Base-by-base conservation (phyloP, 2,797 vertebrate genomes). In the Myripristis jacobus region DNA sequence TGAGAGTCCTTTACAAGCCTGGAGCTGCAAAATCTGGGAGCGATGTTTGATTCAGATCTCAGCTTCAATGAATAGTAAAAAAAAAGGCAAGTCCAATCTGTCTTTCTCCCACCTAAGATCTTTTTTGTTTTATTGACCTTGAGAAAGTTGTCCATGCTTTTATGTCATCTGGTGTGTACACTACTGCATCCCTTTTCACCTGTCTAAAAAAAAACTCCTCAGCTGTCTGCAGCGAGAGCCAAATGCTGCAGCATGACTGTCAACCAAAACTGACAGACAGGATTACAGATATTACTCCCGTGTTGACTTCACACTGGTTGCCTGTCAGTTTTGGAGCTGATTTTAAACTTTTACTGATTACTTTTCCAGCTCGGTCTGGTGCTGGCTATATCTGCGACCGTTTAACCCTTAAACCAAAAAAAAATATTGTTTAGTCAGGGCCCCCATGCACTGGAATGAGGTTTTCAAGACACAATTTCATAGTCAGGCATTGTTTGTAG, bases 21-120 rank as follows among this genome's bases (percentile, higher is more conserved):
- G 1, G 57, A 41, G 78, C 66, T 19, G 70, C 0, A 74, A 70
- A n/a, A 79, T 61, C 56, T 80, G 62, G 24, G 52, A 13, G 25
- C 38, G 29, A 69, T 46, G 53, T 79, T 78, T 68, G 60, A 75
- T 60, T 81, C 53, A 50, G 53, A 75, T 63, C 58, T 56, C 51
- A 79, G 55, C 27, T 36, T 79, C 43, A 21, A 34, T 54, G 36
- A 83, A 66, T 12, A 60, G 54, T 19, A 16, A 60, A 51, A 18
- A 58, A 46, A 67, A 59, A 82, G 11, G 24, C 19, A 18, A 47
- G 3, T 12, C 47, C 55, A 44, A 56, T 73, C 38, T 53, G 44
- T 27, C n/a, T 66, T 75, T 75, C 56, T 61, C 61, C 8, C 31
- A 21, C 36, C 57, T 24, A 44, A 36, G 44, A 11, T 44, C n/a